These are phyloP conservation scores for Cotesia congregata DNA, from an alignment of 2,888 invertebrate species.

Conservation along the genomic window DNA sequence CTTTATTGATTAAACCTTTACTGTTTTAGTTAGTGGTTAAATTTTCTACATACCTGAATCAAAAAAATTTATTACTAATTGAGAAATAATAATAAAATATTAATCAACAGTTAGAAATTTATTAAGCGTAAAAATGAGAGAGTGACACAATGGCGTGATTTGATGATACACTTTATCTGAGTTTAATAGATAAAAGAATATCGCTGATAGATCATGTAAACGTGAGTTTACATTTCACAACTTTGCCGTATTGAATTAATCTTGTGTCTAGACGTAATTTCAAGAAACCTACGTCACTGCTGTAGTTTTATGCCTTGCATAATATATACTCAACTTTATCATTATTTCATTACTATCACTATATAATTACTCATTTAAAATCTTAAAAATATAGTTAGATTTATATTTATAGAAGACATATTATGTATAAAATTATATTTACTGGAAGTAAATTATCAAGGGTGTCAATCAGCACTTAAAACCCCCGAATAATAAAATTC, in stretches of 20 bases:
- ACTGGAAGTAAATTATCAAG: background rate
- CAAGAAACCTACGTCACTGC: conserved; percentile 51
- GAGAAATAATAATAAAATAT: no score
- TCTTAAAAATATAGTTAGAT: no score
- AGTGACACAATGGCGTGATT: background rate
- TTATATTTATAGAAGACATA: no score
- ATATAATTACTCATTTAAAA: background rate
- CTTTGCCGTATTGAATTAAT: conserved; percentile 37
- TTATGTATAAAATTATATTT: no score
- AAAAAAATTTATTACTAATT: no score
- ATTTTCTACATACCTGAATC: no score
- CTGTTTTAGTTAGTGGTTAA: no score
- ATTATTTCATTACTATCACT: background rate
- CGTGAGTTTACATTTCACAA: background rate
- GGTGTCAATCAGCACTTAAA: background rate
- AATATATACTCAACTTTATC: background rate
- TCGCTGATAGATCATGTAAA: conserved; percentile 1
- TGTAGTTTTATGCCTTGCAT: conserved; percentile 2
- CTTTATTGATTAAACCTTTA: no score
- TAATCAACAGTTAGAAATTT: background rate
- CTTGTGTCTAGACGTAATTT: conserved; percentile 62
- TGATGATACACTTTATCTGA: background rate
- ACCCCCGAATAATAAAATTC: conserved; percentile 5
- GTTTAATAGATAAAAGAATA: background rate
- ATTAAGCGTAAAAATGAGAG: background rate